Evolutionary conservation across 2,888 invertebrate genomes (phyloP), one percentile per base, ranked within the genome.

Genomic region (Eremobia ochroleuca): DNA sequence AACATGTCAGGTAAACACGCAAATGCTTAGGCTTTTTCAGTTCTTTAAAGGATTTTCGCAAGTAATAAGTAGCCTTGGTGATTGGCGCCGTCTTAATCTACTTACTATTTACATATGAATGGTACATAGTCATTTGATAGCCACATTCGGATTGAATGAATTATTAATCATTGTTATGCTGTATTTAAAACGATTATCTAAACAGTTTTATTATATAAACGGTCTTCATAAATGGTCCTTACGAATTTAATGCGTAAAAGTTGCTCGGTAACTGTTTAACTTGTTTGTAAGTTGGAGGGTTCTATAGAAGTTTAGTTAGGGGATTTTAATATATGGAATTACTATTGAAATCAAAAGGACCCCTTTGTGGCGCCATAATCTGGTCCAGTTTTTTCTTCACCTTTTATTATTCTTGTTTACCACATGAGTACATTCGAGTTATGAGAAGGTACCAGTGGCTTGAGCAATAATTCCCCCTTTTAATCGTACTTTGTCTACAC

Each of bases 341-440:
- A 87, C 82, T 81, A 73, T 88, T 81, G 76, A 82, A 83, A 79
- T 77, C 73, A 92, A 91, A 91, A 90, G 90, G 88, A 92, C 90
- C 92, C 91, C 91, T 92, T 92, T 93, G 92, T 92, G 90, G 91
- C 88, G 89, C 88, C 88, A 91, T 92, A 92, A 93, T 93, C 92
- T 93, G 94, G 94, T 94, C 94, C 94, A 93, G 94, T 95, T 94
- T 92, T 90, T 91, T 91, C n/a, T n/a, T 87, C 79, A 88, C 88
- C 87, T 85, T 87, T 90, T 90, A 90, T 95, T 94, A 94, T 95
- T 92, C 91, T 83, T 93, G 92, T 93, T 94, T 93, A 95, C 95
- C 95, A 88, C 94, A 93, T 92, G 92, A 87, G 83, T 83, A 86
- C 70, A 72, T 75, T 85, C 82, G 79, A 84, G 79, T 89, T 86